These are phyloP conservation scores for Cheilosia variabilis DNA, from an alignment of 2,888 invertebrate genomes.

Conservation along the genomic window DNA sequence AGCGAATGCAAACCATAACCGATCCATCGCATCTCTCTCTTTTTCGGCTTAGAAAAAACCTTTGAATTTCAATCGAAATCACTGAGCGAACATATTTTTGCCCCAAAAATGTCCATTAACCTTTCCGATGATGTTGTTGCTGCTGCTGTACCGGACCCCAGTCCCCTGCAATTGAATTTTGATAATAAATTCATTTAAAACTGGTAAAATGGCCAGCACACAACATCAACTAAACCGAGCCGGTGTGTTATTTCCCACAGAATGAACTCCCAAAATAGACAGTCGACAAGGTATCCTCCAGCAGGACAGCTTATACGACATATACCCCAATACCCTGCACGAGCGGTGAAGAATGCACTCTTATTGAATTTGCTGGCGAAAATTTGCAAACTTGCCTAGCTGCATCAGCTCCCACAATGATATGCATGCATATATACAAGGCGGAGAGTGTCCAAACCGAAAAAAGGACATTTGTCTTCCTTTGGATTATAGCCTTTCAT, in stretches of 20 bases:
- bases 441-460: slow-evolving; percentile 56
- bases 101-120: slow-evolving; percentile 52
- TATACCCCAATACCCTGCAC: background rate
- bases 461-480: slow-evolving; percentile 74
- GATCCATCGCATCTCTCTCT: background rate
- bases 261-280: slow-evolving; percentile 49
- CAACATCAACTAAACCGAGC: slow-evolving; percentile 1
- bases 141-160: slow-evolving; percentile 3
- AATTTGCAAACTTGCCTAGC: slow-evolving; percentile 58
- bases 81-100: slow-evolving; percentile 52
- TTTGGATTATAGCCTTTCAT: slow-evolving; percentile 70
- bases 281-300: slow-evolving; percentile 22
- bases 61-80: slow-evolving; percentile 58
- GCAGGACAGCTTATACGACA: slow-evolving; percentile 6
- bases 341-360: slow-evolving; percentile 46
- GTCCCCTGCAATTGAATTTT: slow-evolving; percentile 51
- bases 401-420: slow-evolving; percentile 45
- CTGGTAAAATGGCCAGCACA: slow-evolving; percentile 55
- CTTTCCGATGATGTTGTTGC: slow-evolving; percentile 27
- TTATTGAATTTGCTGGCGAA: slow-evolving; percentile 65
- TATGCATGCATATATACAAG: slow-evolving; percentile 57
- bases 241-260: slow-evolving; percentile 52
- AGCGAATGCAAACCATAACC: no score
- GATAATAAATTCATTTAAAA: slow-evolving; percentile 71
- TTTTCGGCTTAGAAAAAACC: background rate